Percentiles rank a stretch among this genome's conserved stretches.
These are phyloP conservation scores for Dichetophora obliterata DNA, from an alignment of 2,888 invertebrate genomes.

Conservation along the genomic window DNA sequence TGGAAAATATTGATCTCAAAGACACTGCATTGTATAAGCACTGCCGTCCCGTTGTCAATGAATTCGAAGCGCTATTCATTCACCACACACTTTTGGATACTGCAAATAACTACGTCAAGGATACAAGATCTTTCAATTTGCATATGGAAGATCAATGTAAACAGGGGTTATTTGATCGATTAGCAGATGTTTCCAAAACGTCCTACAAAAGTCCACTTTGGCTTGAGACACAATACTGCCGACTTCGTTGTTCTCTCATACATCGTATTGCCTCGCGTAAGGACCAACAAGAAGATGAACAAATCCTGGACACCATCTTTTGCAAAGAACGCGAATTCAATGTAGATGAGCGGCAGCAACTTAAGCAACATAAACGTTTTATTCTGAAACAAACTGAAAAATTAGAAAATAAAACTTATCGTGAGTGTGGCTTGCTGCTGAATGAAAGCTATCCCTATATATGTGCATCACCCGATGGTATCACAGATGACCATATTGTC, in stretches of 20 bases:
- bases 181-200: constrained; percentile 60
- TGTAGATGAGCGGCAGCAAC: constrained; percentile 61
- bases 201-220: constrained; percentile 65
- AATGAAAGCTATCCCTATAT: constrained; percentile 66
- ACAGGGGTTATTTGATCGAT: constrained; percentile 61
- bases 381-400: constrained; percentile 68
- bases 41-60: constrained; percentile 63
- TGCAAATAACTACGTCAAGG: constrained; percentile 62
- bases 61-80: constrained; percentile 65
- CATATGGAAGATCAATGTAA: constrained; percentile 66
- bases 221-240: constrained; percentile 67
- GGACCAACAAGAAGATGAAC: constrained; percentile 61
- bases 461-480: constrained; percentile 67
- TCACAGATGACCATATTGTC: constrained; percentile 68
- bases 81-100: constrained; percentile 65
- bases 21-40: constrained; percentile 65
- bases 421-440: constrained; percentile 65
- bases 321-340: constrained; percentile 65
- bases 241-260: constrained; percentile 67
- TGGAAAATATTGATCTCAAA: constrained; percentile 60
- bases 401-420: constrained; percentile 66
- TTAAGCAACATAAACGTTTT: constrained; percentile 68
- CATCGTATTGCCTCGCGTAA: constrained; percentile 64
- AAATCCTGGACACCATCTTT: constrained; percentile 63
- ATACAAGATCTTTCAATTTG: constrained; percentile 59